phyloP scores from a whole-genome alignment of 2,888 invertebrate species.

The Caprella mutica region DNA sequence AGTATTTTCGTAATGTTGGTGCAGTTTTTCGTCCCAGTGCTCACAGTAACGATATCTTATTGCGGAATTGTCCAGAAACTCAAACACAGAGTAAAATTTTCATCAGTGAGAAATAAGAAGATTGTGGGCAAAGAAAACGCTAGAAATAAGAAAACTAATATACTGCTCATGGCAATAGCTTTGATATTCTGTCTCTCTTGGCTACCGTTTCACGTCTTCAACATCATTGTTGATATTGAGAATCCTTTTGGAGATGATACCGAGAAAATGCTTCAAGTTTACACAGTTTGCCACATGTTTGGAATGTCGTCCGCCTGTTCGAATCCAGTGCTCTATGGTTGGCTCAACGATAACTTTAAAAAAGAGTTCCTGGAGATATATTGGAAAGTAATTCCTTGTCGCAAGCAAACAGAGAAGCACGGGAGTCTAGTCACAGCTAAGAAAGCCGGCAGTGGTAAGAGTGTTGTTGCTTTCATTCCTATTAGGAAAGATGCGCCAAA shows the following conservation, averaged over 20 bases:
- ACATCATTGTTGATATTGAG: slow-evolving; percentile 61
- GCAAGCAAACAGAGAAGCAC: too few species aligned
- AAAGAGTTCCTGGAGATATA: slow-evolving; percentile 64
- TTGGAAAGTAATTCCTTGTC: background rate
- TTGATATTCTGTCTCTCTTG: slow-evolving; percentile 80
- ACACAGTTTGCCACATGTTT: slow-evolving; percentile 53
- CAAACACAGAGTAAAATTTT: background rate
- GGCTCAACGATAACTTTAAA: slow-evolving; percentile 85
- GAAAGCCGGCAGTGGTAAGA: too few species aligned
- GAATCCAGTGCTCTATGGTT: slow-evolving; percentile 82
- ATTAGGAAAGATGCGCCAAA: too few species aligned
- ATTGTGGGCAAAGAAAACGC: background rate
- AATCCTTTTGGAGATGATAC: slow-evolving; percentile 38
- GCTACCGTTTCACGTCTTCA: slow-evolving; percentile 80
- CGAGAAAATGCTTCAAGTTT: slow-evolving; percentile 48
- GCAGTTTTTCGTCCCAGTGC: slow-evolving; percentile 70
- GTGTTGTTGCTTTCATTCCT: too few species aligned
- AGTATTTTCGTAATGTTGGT: slow-evolving; percentile 70
- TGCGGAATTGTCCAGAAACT: slow-evolving; percentile 50
- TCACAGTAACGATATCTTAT: slow-evolving; percentile 70
- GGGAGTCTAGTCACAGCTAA: too few species aligned
- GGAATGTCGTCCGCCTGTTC: slow-evolving; percentile 84
- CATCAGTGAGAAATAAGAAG: background rate
- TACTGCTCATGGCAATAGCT: slow-evolving; percentile 73
- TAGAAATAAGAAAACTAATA: slow-evolving; percentile 51